phyloP scores from a whole-genome alignment of 2,888 invertebrate species.

The Epistrophe grossulariae region DNA sequence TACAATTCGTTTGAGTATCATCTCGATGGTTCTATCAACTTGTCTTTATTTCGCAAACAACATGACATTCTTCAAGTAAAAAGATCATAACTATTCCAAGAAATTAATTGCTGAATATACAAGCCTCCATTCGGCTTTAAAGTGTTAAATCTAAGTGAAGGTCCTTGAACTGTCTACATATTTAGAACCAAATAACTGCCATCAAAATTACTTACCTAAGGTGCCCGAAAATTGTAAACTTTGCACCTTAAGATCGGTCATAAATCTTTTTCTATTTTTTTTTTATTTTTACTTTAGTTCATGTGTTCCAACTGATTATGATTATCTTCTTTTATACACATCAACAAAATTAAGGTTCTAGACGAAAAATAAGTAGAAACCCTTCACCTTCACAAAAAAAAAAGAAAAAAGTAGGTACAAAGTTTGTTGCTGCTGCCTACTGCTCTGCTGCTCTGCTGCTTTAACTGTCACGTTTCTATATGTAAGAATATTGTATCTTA shows the following conservation, averaged over 20 bases:
- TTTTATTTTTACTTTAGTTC: too few species aligned
- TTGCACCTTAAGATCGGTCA: slow-evolving; percentile 9
- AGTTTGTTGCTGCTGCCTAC: slow-evolving; percentile 9
- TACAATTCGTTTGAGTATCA: too few species aligned
- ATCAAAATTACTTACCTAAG: too few species aligned
- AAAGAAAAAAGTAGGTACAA: neutral
- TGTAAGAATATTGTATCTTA: neutral
- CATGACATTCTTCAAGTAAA: too few species aligned
- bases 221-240: neutral
- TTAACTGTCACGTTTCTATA: slow-evolving; percentile 5
- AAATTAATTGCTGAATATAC: neutral
- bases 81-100: too few species aligned
- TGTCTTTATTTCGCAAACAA: too few species aligned
- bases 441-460: too few species aligned
- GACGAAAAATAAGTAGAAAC: slow-evolving; percentile 23
- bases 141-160: neutral
- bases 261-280: slow-evolving; percentile 17
- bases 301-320: slow-evolving; percentile 32
- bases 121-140: neutral
- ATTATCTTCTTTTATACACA: slow-evolving; percentile 25
- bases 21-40: too few species aligned
- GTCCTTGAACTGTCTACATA: neutral
- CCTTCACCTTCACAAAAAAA: neutral
- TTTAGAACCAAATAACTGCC: neutral
- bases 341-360: slow-evolving; percentile 18